Percentiles rank a stretch among this genome's conserved stretches.
These are phyloP conservation scores for Chrysolina americana DNA, from an alignment of 2,888 invertebrate species.

Conservation along the genomic window DNA sequence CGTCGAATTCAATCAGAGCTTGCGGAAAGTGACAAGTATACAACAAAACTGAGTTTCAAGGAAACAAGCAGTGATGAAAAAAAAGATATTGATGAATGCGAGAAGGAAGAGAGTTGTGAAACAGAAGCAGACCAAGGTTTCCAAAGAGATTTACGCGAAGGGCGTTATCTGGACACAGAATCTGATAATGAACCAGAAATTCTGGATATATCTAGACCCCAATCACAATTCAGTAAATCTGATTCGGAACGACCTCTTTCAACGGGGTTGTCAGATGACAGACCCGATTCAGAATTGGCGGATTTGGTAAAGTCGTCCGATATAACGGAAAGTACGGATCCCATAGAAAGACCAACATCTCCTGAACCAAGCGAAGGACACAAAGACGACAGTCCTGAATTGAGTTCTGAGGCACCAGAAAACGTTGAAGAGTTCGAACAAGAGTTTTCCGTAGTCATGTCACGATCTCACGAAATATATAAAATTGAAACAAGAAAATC, in stretches of 20 bases:
- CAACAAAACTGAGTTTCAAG: constrained; percentile 65
- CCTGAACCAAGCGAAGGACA: constrained; percentile 70
- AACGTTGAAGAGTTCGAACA: constrained; percentile 68
- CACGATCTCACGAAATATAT: constrained; percentile 51
- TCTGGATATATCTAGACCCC: constrained; percentile 54
- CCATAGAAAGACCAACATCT: constrained; percentile 72
- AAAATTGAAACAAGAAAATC: constrained; percentile 61
- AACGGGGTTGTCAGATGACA: constrained; percentile 65
- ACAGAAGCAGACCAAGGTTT: constrained; percentile 70
- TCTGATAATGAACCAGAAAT: constrained; percentile 56
- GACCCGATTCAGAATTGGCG: constrained; percentile 67
- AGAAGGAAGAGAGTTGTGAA: constrained; percentile 67
- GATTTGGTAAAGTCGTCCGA: constrained; percentile 66
- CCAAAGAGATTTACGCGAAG: constrained; percentile 66
- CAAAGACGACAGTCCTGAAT: constrained; percentile 67
- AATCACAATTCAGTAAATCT: constrained; percentile 64
- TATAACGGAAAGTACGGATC: constrained; percentile 65
- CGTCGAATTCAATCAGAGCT: constrained; percentile 61
- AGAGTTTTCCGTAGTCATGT: constrained; percentile 66
- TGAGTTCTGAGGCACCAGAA: constrained; percentile 63
- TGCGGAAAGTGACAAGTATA: constrained; percentile 67
- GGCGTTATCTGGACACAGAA: constrained; percentile 63
- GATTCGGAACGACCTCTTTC: constrained; percentile 66
- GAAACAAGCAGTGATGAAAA: constrained; percentile 69
- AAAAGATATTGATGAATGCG: constrained; percentile 68